Evolutionary conservation across 2,797 vertebrate species (phyloP), one percentile per base, ranked within the genome.

Genomic region (Chromis chromis): DNA sequence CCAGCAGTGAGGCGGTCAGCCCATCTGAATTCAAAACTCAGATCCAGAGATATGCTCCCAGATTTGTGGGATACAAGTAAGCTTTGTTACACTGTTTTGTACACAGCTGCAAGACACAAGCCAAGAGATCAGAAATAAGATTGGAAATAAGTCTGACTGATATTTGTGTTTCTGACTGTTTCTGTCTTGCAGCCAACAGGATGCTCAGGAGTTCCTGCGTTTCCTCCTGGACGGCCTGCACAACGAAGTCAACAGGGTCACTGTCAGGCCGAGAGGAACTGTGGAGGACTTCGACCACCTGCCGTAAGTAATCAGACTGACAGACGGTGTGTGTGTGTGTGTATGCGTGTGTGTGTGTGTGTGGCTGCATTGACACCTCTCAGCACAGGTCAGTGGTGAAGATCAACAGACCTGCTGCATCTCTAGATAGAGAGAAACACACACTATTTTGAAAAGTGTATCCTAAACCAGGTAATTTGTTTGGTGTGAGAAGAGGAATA

Each of bases 41-140:
- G 94, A 99, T 99, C 89, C 98, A 99, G 95, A 96, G 97, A 97
- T 99, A 96, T 0, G 98, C 98, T 0, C 98, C 98, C 0, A 95
- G 98, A 93, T 99, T 99, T 0, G 96, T 99, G 0, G 97, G 98
- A 85, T 99, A 99, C 93, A 99, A 98, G 98, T 99, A 94, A 94
- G 96, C 69, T 40, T 39, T 49, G 24, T 11, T 63, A 13, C 33
- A 5, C 27, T 44, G n/a, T 16, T 17, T 6, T 9, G 39, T 25
- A 9, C 12, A n/a, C 12, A 22, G 31, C 16, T 22, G 1, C 11
- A 46, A 24, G 3, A 13, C 2, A 6, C 6, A 54, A 8, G 46
- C 22, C 21, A 13, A 13, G 19, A 66, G 3, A n/a, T 39, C 24
- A 25, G 12, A 27, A 22, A 22, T 17, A 4, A 58, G 3, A 16